Evolutionary conservation across 2,888 invertebrate species (phyloP).

Genomic region (Erpobdella octoculata): DNA sequence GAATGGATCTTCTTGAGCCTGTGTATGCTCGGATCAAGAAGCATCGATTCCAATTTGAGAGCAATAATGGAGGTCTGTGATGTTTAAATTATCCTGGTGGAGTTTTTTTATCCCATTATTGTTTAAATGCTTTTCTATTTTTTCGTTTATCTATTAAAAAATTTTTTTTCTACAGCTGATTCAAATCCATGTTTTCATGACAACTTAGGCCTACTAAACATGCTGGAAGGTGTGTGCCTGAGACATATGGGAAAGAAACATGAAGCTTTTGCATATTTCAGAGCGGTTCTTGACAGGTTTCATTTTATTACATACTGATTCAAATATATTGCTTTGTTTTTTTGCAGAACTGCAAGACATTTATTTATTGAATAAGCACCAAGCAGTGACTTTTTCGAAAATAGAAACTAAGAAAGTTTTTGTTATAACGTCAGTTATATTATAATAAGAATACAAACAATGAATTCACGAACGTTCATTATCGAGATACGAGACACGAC

Average conservation of each 20-base stretch:
- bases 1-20: not conserved
- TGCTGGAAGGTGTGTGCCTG: constrained; percentile 75
- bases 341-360: too few relatives aligned
- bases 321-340: not conserved
- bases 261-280: constrained; percentile 69
- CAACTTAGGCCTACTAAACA: constrained; percentile 62
- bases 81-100: not conserved
- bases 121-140: too few relatives aligned
- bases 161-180: too few relatives aligned
- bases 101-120: not conserved
- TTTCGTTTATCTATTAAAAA: too few relatives aligned
- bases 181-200: too few relatives aligned
- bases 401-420: too few relatives aligned
- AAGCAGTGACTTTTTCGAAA: too few relatives aligned
- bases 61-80: not conserved
- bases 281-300: constrained; percentile 55
- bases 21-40: not conserved
- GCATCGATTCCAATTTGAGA: not conserved
- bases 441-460: too few relatives aligned
- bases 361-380: too few relatives aligned
- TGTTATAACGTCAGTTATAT: too few relatives aligned
- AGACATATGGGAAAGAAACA: constrained; percentile 68
- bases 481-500: too few relatives aligned
- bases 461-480: too few relatives aligned
- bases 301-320: not conserved